These are phyloP conservation scores for Porites rus DNA, from an alignment of 92 coral and sea anemone genomes.

Conservation along the genomic window DNA sequence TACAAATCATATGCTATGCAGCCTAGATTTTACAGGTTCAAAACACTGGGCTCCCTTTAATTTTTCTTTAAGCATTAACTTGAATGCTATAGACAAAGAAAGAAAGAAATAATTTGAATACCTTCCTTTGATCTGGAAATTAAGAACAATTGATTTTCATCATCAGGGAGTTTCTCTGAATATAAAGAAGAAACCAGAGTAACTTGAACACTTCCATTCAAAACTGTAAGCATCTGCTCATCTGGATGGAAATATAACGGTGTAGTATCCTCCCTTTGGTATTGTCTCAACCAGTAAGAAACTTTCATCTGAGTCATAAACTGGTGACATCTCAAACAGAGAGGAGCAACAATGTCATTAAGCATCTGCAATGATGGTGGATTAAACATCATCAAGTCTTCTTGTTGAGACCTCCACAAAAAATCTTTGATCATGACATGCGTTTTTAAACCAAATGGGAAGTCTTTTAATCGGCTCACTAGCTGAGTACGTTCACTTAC, in stretches of 20 bases:
- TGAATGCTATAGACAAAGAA: too few relatives aligned
- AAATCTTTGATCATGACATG: constrained; percentile 36
- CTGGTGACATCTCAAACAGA: constrained; percentile 55
- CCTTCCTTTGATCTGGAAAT: constrained; percentile 14
- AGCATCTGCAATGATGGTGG: constrained; percentile 31
- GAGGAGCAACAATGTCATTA: constrained; percentile 55
- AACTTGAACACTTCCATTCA: constrained; percentile 49
- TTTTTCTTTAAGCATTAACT: too few relatives aligned
- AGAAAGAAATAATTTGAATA: neutral
- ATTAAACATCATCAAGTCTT: constrained; percentile 51
- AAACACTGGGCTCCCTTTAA: too few relatives aligned
- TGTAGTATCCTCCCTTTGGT: constrained; percentile 8
- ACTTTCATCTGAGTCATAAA: constrained; percentile 33
- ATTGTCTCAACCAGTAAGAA: constrained; percentile 22
- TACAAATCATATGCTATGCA: too few relatives aligned
- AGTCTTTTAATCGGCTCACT: neutral
- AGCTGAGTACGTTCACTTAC: neutral
- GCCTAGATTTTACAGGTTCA: too few relatives aligned
- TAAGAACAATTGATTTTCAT: neutral
- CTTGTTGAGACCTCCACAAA: constrained; percentile 36
- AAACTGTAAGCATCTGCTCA: constrained; percentile 50
- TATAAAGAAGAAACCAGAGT: constrained; percentile 47
- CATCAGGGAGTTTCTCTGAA: constrained; percentile 45
- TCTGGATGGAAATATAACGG: constrained; percentile 35
- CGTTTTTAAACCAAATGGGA: constrained; percentile 13